Base-by-base conservation (phyloP, 2,888 invertebrate species). In the Melanargia galathea region DNA sequence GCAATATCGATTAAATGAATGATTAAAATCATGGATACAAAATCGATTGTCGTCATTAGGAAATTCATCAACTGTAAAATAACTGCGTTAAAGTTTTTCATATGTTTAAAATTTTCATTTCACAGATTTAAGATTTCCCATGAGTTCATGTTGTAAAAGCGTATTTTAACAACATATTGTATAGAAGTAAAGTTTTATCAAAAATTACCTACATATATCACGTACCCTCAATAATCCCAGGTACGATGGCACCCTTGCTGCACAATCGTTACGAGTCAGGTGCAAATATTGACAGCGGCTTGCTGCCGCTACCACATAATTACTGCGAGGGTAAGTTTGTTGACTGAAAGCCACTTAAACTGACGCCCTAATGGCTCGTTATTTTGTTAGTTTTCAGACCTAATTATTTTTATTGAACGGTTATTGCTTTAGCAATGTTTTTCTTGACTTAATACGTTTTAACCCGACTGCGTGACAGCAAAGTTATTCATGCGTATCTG, bases 221-320 rank as follows among this genome's bases (percentile, higher is more conserved):
- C 55, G 57, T 52, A 52, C 52, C 24, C 43, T 62, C 49, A 18
- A 57, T 58, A 30, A 60, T 57, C 57, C 60, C 51, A 59, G 59
- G 59, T 59, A 59, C 30, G 51, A 49, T 60, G 62, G 48, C 65
- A 60, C 66, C 68, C 61, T 65, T 56, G 18, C 59, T 65, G 63
- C 63, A 62, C 68, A 69, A 65, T 71, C 66, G 65, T 69, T 69
- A 64, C 69, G 66, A 59, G 62, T 68, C 69, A 65, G 66, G 64
- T 65, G 67, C 70, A 70, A 71, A 71, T 70, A 71, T 72, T 72
- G 69, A 68, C 68, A 66, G 62, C 59, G 63, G 67, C 65, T 58
- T 62, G 67, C 65, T 65, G 60, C 69, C 62, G 64, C 65, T 66
- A 56, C 60, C 63, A 64, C 64, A 62, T 67, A 69, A 70, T 69